Conservation (phyloP, 2,113 vertebrate genomes). For the Alligator mississippiensis region DNA sequence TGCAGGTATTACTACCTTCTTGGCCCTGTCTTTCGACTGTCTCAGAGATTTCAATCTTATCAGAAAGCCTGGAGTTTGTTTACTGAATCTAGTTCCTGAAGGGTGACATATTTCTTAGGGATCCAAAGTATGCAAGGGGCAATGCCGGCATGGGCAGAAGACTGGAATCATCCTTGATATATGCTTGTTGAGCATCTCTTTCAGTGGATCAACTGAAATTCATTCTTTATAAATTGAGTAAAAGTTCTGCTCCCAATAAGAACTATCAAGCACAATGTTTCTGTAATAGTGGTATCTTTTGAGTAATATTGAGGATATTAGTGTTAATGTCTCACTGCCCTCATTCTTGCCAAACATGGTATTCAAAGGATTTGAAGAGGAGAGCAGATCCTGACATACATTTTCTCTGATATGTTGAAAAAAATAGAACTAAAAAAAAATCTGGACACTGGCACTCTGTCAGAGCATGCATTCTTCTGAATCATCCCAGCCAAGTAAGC, state of each 20-base stretch:
- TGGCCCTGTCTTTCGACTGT: neutral
- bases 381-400: neutral
- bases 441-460: too few species aligned
- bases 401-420: neutral
- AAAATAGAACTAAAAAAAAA: neutral
- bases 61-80: neutral
- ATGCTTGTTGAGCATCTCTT: neutral
- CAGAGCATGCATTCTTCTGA: neutral
- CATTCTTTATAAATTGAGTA: neutral
- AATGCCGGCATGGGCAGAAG: neutral
- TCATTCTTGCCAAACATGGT: neutral
- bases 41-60: neutral
- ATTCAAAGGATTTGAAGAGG: rapidly evolving
- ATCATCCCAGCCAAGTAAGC: neutral
- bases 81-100: neutral
- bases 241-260: neutral
- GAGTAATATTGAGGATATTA: neutral
- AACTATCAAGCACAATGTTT: neutral
- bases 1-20: neutral
- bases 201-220: rapidly evolving
- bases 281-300: neutral
- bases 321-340: neutral
- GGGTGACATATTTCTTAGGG: neutral
- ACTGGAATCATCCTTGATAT: neutral
- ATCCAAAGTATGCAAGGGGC: neutral